These are phyloP conservation scores for Acipenser ruthenus DNA, from an alignment of 2,797 vertebrate genomes.

Conservation along the genomic window DNA sequence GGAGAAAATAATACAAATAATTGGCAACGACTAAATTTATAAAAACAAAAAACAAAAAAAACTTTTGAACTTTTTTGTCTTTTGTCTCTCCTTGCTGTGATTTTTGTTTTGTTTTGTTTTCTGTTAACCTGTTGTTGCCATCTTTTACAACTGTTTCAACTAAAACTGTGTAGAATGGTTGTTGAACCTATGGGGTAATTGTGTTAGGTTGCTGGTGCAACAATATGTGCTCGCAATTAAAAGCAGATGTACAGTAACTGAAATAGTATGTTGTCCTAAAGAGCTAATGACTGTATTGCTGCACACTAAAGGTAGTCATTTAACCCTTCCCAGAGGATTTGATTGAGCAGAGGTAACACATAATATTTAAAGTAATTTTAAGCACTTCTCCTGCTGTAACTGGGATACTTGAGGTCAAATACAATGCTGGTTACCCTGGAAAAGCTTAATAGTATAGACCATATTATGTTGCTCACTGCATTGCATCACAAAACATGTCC, in stretches of 20 bases:
- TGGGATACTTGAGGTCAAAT: constrained; percentile 20
- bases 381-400: constrained; percentile 6
- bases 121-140: too few species aligned
- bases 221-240: constrained; percentile 20
- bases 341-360: too few species aligned
- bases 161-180: too few species aligned
- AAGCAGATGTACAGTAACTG: constrained; percentile 34
- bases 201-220: constrained; percentile 13
- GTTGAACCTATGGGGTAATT: constrained; percentile 12
- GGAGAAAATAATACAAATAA: too few species aligned
- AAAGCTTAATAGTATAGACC: constrained; percentile 16
- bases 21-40: too few species aligned
- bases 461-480: constrained; percentile 8
- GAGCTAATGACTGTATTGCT: constrained; percentile 18
- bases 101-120: too few species aligned
- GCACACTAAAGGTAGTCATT: not conserved
- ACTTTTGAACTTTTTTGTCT: not conserved
- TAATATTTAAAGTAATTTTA: too few species aligned
- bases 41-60: too few species aligned
- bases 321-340: too few species aligned
- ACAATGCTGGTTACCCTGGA: constrained; percentile 18
- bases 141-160: too few species aligned
- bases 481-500: too few species aligned
- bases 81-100: not conserved
- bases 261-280: constrained; percentile 19